Conservation (phyloP, 1,140 invertebrate species). For the Linepithema humile region DNA sequence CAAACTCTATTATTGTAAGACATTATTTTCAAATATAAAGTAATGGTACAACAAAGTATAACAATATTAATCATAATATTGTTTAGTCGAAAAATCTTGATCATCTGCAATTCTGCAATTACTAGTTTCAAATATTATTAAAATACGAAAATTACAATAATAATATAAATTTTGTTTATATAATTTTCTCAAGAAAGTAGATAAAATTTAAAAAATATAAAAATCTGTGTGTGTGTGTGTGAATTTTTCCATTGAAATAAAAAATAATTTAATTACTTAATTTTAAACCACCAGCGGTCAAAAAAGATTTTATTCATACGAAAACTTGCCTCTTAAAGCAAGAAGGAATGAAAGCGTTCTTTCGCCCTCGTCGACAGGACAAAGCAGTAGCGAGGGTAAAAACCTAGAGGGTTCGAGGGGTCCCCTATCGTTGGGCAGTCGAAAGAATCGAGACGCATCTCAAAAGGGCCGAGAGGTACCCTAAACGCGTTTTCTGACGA, state of each 20-base stretch:
- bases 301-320: neutral
- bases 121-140: neutral
- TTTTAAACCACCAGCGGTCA: neutral
- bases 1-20: no score
- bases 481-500: conserved; percentile 52
- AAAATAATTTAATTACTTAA: neutral
- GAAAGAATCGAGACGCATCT: conserved; percentile 66
- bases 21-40: no score
- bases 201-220: no score
- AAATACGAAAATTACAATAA: neutral
- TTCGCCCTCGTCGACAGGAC: conserved; percentile 11
- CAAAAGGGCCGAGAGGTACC: conserved; percentile 45
- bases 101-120: neutral
- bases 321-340: neutral
- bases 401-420: conserved; percentile 41
- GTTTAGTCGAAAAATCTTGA: neutral
- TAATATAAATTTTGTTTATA: neutral
- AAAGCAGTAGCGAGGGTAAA: conserved; percentile 37
- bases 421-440: conserved; percentile 37
- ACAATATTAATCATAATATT: no score
- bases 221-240: no score
- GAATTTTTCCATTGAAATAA: neutral
- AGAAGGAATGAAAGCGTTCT: conserved; percentile 31
- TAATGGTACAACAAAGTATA: no score
- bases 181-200: no score